Evolutionary conservation across 2,888 invertebrate species (phyloP).

Genomic region (Saturnia pavonia): DNA sequence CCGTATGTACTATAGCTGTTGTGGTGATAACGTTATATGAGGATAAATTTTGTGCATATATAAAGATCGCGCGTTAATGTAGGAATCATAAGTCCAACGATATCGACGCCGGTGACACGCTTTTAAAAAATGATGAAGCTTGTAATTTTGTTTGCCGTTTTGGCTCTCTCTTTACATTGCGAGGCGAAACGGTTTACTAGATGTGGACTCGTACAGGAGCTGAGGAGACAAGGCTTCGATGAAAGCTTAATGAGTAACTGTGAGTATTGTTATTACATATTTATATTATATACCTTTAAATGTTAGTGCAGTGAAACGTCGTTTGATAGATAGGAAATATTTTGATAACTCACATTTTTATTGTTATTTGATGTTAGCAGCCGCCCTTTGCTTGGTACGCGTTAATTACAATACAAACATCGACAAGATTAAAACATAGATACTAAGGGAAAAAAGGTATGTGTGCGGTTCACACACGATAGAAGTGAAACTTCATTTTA

Average conservation of each 20-base stretch:
- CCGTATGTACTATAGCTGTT: not conserved
- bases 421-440: no score
- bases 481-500: no score
- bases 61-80: conserved; percentile 15
- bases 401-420: no score
- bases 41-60: conserved; percentile 23
- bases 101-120: not conserved
- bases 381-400: no score
- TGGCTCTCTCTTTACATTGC: conserved; percentile 27
- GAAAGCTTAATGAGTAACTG: conserved; percentile 51
- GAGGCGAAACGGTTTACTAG: conserved; percentile 42
- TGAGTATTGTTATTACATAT: conserved; percentile 36
- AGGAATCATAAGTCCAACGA: not conserved
- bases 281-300: not conserved
- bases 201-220: conserved; percentile 48
- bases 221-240: conserved; percentile 50
- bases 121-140: conserved; percentile 33
- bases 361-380: no score
- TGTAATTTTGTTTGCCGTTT: conserved; percentile 25
- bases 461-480: no score
- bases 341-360: no score
- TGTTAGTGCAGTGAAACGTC: not conserved
- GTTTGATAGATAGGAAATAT: not conserved
- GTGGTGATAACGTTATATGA: not conserved
- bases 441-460: no score